phyloP scores from a whole-genome alignment of 53 echinoderm and acorn worm species.

The Patiria pectinifera region DNA sequence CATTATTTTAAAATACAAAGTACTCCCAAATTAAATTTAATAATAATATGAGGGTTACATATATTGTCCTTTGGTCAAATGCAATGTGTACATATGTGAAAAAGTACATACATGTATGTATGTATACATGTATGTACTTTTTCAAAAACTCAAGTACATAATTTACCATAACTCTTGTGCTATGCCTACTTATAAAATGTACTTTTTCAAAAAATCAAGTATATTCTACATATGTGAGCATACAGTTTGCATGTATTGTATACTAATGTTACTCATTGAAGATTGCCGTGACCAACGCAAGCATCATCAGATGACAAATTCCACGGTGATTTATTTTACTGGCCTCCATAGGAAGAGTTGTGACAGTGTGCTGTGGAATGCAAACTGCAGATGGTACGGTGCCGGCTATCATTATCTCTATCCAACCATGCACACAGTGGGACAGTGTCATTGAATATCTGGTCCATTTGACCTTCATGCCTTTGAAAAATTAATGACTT shows the following conservation, averaged over 20 bases:
- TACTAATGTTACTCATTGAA: not conserved
- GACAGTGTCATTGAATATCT: not conserved
- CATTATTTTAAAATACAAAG: no score
- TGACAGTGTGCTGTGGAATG: not conserved
- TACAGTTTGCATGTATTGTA: not conserved
- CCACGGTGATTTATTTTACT: constrained; percentile 3
- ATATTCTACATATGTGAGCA: no score
- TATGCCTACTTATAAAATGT: no score
- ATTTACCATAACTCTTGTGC: no score
- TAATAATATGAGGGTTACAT: no score
- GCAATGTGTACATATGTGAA: no score
- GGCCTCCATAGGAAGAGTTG: not conserved
- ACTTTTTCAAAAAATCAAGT: no score
- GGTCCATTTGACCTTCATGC: not conserved
- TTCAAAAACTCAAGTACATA: no score
- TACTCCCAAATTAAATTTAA: no score
- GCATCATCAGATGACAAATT: not conserved
- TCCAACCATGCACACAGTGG: not conserved
- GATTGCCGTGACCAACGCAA: not conserved
- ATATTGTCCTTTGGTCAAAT: no score
- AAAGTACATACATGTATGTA: no score
- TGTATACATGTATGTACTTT: no score
- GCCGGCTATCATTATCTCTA: not conserved
- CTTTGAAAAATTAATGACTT: not conserved
- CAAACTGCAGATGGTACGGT: not conserved